Base-by-base conservation (phyloP, 2,113 vertebrate species). In the Neolamprologus sp. region DNA sequence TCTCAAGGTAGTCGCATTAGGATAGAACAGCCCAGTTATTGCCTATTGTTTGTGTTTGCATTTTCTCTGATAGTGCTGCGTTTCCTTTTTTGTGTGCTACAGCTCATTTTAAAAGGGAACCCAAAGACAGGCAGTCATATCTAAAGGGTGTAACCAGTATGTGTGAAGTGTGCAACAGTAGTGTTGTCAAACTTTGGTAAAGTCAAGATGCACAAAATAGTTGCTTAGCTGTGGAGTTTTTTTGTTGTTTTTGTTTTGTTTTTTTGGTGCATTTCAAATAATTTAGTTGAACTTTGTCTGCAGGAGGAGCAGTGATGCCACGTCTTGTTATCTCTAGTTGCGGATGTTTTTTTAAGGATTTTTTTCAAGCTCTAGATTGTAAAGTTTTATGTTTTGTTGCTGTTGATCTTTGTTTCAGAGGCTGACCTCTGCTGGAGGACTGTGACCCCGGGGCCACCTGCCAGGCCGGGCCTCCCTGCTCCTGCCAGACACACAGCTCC, bases 401-500 rank as follows among this genome's bases (percentile, higher is more conserved):
- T 49, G 12, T 45, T 12, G 54, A 9, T 83, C 19, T 93, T 68
- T 92, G 81, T 90, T 95, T 40, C 89, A 95, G 94, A 95, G 88
- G 88, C 93, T 94, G 94, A 95, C 87, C 87, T 89, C 93, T 91
- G 87, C 92, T 92, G 94, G 93, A 93, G 94, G 93, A 95, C 89
- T 90, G 88, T 90, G 87, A 96, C 92, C 63, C 91, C 80, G 94
- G 81, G 94, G 92, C 91, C 93, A 92, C 92, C 94, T 92, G 90
- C 95, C 95, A 94, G 93, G 95, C 92, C 88, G 79, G 95, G 94
- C 92, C 94, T 94, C 93, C 92, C 92, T 93, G 89, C 87, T 90
- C 91, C 93, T 87, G 85, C 90, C 90, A 83, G 92, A 85, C 89
- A 10, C 88, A 91, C 91, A 88, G 80, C 86, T 89, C 83, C 90